Evolutionary conservation across 2,797 vertebrate genomes (phyloP).

Genomic region (Schizopygopsis malacanthus): DNA sequence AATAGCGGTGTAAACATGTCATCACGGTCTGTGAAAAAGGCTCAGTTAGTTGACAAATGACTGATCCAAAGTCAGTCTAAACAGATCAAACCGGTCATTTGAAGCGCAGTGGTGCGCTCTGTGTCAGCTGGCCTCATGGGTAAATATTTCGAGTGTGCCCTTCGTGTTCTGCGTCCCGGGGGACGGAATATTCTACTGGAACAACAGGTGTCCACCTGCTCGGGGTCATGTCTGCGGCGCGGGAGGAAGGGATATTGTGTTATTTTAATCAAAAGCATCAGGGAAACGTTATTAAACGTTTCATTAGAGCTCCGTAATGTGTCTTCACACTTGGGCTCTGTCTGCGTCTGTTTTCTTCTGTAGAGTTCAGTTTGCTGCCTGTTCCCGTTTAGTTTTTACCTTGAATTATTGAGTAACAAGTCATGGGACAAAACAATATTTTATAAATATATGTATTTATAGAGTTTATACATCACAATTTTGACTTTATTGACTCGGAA

Average conservation of each 20-base stretch:
- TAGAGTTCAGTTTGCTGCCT: background rate
- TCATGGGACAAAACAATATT: background rate
- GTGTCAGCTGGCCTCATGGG: background rate
- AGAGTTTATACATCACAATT: no score
- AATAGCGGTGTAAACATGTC: background rate
- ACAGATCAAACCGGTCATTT: background rate
- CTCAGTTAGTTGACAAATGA: background rate
- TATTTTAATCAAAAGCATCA: slow-evolving; percentile 16
- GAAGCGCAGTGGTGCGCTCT: background rate
- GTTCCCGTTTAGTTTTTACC: background rate
- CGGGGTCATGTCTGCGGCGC: slow-evolving; percentile 46
- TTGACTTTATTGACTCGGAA: no score
- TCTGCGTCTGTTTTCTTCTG: background rate
- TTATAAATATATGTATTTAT: no score
- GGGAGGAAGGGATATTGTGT: background rate
- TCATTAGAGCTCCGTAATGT: background rate
- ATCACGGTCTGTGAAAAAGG: background rate
- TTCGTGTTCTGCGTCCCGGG: slow-evolving; percentile 42
- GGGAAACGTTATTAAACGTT: background rate
- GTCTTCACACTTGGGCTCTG: background rate
- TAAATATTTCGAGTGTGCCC: slow-evolving; percentile 15
- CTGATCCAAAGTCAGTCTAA: background rate
- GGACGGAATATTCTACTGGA: slow-evolving; percentile 64
- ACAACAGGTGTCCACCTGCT: slow-evolving; percentile 75
- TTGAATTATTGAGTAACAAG: background rate